Base-by-base conservation (phyloP, 2,888 invertebrate genomes). In the Apocheima hispidaria region DNA sequence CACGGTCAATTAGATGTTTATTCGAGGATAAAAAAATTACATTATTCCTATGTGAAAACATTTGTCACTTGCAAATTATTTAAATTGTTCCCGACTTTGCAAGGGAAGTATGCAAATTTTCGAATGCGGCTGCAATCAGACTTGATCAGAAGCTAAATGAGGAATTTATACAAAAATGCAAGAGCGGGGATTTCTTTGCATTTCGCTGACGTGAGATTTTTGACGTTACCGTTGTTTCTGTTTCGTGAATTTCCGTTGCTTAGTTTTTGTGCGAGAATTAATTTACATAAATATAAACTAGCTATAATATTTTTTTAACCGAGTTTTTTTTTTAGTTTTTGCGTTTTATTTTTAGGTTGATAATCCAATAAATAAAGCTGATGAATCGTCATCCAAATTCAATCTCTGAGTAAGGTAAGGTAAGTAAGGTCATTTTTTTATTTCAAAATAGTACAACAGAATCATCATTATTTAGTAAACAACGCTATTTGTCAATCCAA, bases 41-140 rank as follows among this genome's bases (percentile, higher is more conserved):
- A 80, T 79, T 81, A 84, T 83, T 82, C 75, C 79, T 82, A 87
- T 85, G 71, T 63, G 64, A 66, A 59, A 69, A 77, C 84, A 84
- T 88, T 90, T 87, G 86, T 88, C 85, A 88, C 70, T 75, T 74
- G 77, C 71, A 77, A 90, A 87, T 90, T 90, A 90, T 91, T 91
- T 81, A 90, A 90, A 91, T 90, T 83, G 78, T 73, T 68, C 63
- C 74, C 72, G 70, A 77, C 78, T 76, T 77, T 69, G 74, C 70
- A 70, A 73, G 79, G 79, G 83, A 77, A 73, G 77, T 73, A 90
- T 90, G 89, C 87, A 88, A 89, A 90, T 88, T 78, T 73, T 74
- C 78, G 75, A 72, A 72, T 74, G 58, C 63, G 62, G 73, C 77
- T 71, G 79, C 83, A 84, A 88, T 89, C 87, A 82, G 78, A 65